phyloP scores from a whole-genome alignment of 2,113 vertebrate genomes.

The Pseudopipra pipra region DNA sequence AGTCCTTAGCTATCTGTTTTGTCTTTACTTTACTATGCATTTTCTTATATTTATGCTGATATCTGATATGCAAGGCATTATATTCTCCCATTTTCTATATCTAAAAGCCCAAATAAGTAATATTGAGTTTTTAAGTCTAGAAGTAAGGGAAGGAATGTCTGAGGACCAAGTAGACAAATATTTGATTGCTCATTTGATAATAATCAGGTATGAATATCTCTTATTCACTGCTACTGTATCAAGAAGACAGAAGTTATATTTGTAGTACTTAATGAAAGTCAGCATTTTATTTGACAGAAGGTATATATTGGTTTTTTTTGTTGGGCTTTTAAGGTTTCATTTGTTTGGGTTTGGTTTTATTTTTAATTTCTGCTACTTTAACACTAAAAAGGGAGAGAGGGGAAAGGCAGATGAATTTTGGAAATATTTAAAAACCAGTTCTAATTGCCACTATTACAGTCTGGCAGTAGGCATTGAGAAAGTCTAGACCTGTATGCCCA shows the following conservation, averaged over 20 bases:
- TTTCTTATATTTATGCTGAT: neutral
- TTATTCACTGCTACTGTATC: neutral
- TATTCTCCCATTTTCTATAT: neutral
- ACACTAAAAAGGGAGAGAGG: neutral
- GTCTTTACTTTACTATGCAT: neutral
- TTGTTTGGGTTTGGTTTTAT: neutral
- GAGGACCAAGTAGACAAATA: neutral
- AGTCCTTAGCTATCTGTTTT: neutral
- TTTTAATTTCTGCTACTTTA: neutral
- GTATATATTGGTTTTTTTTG: neutral
- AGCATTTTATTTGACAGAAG: neutral
- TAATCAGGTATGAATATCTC: neutral
- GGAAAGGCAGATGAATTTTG: neutral
- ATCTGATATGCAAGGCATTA: neutral
- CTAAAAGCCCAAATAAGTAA: neutral
- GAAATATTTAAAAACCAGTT: neutral
- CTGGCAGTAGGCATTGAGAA: neutral
- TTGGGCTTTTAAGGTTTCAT: fast-evolving
- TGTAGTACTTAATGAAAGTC: neutral
- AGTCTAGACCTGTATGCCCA: neutral
- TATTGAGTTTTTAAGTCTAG: neutral
- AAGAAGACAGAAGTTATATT: neutral
- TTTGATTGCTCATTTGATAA: neutral
- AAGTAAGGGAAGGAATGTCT: neutral
- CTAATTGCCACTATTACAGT: neutral